A percentile compares a stretch with the other conserved stretches of the same genome.
Conservation (phyloP, 2,888 invertebrate genomes). For the Drosophila subquinaria region DNA sequence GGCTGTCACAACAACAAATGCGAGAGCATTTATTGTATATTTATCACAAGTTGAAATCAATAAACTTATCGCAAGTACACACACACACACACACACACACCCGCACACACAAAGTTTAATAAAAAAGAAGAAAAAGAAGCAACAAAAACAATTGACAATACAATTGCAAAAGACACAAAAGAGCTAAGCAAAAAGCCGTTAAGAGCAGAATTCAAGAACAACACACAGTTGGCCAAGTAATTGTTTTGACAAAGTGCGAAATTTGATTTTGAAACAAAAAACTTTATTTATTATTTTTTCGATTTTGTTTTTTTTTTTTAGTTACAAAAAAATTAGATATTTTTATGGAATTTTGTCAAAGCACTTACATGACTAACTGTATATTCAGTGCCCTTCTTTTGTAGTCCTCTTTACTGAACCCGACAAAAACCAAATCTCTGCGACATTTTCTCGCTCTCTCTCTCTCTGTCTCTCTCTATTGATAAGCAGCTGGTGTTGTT, state of each 20-base stretch:
- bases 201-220: constrained; percentile 6
- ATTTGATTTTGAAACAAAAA: no score
- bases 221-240: no score
- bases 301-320: no score
- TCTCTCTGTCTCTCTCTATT: constrained; percentile 13
- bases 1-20: constrained; percentile 3
- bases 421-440: constrained; percentile 21
- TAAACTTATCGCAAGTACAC: constrained; percentile 73
- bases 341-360: no score
- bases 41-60: constrained; percentile 81
- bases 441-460: neutral
- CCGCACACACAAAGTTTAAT: constrained; percentile 25
- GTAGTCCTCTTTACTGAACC: constrained; percentile 13
- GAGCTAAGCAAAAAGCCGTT: constrained; percentile 16
- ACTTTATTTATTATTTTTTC: no score
- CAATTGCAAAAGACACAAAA: constrained; percentile 8
- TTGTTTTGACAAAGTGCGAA: no score
- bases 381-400: constrained; percentile 15
- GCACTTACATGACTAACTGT: neutral
- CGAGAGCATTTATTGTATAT: constrained; percentile 52
- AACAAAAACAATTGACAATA: neutral
- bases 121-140: constrained; percentile 17
- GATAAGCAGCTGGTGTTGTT: constrained; percentile 25
- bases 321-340: no score
- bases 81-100: constrained; percentile 24